Base-by-base conservation (phyloP, 2,113 vertebrate species). In the Tylochromis polylepis region DNA sequence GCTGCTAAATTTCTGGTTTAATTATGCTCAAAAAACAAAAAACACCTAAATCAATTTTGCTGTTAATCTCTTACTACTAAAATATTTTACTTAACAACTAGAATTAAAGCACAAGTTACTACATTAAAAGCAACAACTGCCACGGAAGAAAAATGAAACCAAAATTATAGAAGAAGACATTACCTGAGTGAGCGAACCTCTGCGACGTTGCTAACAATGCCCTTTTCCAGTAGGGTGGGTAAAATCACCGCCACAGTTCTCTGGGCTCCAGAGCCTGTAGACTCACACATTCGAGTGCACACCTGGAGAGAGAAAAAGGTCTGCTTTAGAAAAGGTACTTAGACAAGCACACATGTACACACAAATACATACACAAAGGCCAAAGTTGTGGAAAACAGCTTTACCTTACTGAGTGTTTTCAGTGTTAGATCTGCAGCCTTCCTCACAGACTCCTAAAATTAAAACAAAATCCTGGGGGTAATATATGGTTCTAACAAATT, bases 371-470 rank as follows among this genome's bases (percentile, higher is more conserved):
- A 78, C 12, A 46, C 3, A 46, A 3, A 27, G 29, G 12, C 15
- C 9, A 43, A 15, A 3, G 16, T 5, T 16, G 16, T 36, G 79
- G 53, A 4, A 20, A 3, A 81, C 4, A 55, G 10, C 65, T 89
- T 95, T 95, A 99, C 99, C 97, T 99, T 99, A 92, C 99, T 99
- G 91, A 99, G 96, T 9, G 98, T 99, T 96, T 99, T 99, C 82
- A 99, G 94, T 24, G 98, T 96, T 34, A 98, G 91, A 89, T 99
- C 99, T 86, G 99, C 99, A 31, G 98, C 98, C 92, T 99, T 99
- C 82, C 98, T 95, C 41, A 99, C 98, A 53, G 98, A 99, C 81
- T 99, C 99, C 99, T 99, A 91, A 89, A n/a, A n/a, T n/a, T n/a
- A n/a, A n/a, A n/a, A n/a, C n/a, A n/a, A n/a, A n/a, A n/a, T n/a